Evolutionary conservation across 2,113 vertebrate genomes (phyloP).

Genomic region (Cyphomyrus plagiostoma): DNA sequence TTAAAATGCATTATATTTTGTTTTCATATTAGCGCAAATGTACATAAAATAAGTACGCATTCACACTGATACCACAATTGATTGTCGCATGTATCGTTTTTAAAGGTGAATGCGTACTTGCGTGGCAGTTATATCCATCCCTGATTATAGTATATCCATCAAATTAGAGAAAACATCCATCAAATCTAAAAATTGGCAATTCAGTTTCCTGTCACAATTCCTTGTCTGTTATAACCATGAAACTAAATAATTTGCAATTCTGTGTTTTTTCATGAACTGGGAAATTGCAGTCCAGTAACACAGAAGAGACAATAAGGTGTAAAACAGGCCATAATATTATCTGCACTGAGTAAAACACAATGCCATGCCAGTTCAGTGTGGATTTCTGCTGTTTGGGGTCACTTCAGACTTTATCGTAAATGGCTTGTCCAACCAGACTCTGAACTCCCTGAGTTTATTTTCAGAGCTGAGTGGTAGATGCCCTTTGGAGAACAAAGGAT

Average conservation of each 20-base stretch:
- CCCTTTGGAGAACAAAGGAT: conserved; percentile 9
- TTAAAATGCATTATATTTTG: too few relatives aligned
- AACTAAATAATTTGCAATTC: background rate
- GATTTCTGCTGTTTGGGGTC: background rate
- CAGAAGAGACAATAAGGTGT: background rate
- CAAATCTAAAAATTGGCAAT: background rate
- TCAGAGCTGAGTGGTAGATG: background rate
- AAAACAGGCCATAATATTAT: background rate
- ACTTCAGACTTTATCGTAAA: background rate
- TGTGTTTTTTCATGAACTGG: background rate
- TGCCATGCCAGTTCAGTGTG: background rate
- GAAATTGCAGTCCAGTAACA: background rate
- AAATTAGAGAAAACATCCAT: background rate
- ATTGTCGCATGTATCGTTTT: too few relatives aligned
- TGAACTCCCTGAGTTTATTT: background rate
- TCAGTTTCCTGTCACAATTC: background rate
- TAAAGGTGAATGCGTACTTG: too few relatives aligned
- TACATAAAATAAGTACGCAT: too few relatives aligned
- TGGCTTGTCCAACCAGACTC: background rate
- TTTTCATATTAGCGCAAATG: too few relatives aligned
- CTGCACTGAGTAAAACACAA: background rate
- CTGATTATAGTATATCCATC: background rate
- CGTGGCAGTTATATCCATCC: too few relatives aligned
- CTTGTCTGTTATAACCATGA: background rate
- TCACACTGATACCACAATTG: too few relatives aligned